Evolutionary conservation across 1,140 invertebrate species (phyloP).

Genomic region (Cherax quadricarinatus): DNA sequence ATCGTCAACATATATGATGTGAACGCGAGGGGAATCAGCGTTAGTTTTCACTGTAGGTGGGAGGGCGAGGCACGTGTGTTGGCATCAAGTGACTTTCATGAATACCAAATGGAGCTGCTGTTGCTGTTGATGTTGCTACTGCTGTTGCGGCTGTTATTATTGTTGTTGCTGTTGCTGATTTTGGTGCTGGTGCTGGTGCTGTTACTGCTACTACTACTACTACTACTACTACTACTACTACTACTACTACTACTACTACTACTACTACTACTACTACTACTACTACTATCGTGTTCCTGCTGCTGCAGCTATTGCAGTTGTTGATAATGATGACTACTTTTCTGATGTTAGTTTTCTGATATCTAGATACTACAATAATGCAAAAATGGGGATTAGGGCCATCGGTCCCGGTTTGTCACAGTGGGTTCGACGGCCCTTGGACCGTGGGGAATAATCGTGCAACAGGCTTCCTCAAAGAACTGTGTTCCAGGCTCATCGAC

Average conservation of each 20-base stretch:
- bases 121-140: neutral
- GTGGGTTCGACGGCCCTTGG: too few relatives aligned
- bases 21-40: neutral
- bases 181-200: too few relatives aligned
- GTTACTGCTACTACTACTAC: too few relatives aligned
- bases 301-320: neutral
- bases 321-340: too few relatives aligned
- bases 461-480: too few relatives aligned
- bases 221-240: neutral
- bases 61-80: neutral
- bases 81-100: neutral
- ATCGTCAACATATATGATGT: neutral
- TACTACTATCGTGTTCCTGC: neutral
- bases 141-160: neutral
- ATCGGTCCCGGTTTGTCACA: too few relatives aligned
- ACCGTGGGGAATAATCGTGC: too few relatives aligned
- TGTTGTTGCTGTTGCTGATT: too few relatives aligned
- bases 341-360: too few relatives aligned
- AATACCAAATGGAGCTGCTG: neutral
- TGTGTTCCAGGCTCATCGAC: too few relatives aligned
- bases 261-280: constrained; percentile 23
- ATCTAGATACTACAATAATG: too few relatives aligned
- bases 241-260: constrained; percentile 11
- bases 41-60: neutral
- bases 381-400: too few relatives aligned